Base-by-base conservation (phyloP, 2,888 invertebrate genomes). In the Xiphydria camelus region DNA sequence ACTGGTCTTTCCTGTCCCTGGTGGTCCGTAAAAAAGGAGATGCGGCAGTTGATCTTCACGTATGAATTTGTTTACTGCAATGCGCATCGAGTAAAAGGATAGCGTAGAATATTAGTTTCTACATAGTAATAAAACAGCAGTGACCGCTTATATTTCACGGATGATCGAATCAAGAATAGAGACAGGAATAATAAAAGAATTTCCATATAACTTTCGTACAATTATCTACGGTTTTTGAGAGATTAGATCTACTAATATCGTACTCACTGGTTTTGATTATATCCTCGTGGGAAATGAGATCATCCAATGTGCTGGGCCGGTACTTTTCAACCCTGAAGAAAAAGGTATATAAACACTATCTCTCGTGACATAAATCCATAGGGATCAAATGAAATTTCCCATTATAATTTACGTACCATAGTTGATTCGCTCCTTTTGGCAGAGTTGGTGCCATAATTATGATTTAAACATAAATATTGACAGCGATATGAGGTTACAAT, bases 1-100 rank as follows among this genome's bases (percentile, higher is more conserved):
- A 55, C 93, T 96, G 0, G 98, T 99, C 79, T 99, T 99, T 3
- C 95, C 98, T 18, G 97, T 98, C 41, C 98, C 99, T 0, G 98
- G 97, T 6, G 98, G 98, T 0, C 99, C 99, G 79, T 99, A 99
- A 65, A 99, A 91, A 18, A 99, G 77, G 42, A 99, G 79, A 81
- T 99, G 98, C 1, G 99, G 99, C 34, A 99, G 77, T 60, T 93
- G 91, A 69, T 94, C 89, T 68, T 94, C 89, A 47, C 86, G 82
- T 62, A 98, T 94, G 74, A 97, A 94, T 68, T 88, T 89, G 54
- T 82, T 86, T 46, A 93, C 91, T 93, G n/a, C n/a, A n/a, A n/a
- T n/a, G n/a, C n/a, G n/a, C n/a, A n/a, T n/a, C n/a, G n/a, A n/a
- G n/a, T n/a, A n/a, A n/a, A n/a, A n/a, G n/a, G n/a, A n/a, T n/a